Evolutionary conservation across 53 echinoderm and acorn worm genomes (phyloP).

Genomic region (Astropecten irregularis): DNA sequence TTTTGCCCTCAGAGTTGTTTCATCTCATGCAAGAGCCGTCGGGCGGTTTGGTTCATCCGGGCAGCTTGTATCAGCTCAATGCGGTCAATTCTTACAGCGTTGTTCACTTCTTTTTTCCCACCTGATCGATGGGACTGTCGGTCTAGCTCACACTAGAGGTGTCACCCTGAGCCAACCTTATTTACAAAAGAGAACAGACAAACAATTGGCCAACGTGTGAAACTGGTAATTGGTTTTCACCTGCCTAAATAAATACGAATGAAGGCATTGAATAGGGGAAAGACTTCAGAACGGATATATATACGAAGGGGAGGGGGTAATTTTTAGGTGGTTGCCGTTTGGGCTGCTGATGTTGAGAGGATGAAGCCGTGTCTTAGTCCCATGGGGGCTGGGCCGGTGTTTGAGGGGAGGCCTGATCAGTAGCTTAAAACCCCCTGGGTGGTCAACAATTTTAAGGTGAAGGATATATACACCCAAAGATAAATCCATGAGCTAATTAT

Average conservation of each 20-base stretch:
- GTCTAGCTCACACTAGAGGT: constrained; percentile 52
- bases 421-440: no score
- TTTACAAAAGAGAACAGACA: constrained; percentile 55
- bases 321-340: background rate
- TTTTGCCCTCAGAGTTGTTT: no score
- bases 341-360: background rate
- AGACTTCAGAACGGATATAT: constrained; percentile 14
- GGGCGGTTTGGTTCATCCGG: no score
- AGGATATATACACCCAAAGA: no score
- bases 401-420: no score
- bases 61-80: no score
- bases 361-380: background rate
- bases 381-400: background rate
- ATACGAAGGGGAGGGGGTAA: no score
- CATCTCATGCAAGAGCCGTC: no score
- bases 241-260: constrained; percentile 86
- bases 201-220: constrained; percentile 73
- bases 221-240: constrained; percentile 86
- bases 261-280: constrained; percentile 47
- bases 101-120: background rate
- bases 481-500: no score
- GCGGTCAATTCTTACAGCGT: background rate
- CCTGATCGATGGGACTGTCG: constrained; percentile 69
- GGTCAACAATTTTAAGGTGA: no score
- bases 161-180: constrained; percentile 38